phyloP scores from a whole-genome alignment of 2,113 vertebrate genomes.

The Pholis gunnellus region DNA sequence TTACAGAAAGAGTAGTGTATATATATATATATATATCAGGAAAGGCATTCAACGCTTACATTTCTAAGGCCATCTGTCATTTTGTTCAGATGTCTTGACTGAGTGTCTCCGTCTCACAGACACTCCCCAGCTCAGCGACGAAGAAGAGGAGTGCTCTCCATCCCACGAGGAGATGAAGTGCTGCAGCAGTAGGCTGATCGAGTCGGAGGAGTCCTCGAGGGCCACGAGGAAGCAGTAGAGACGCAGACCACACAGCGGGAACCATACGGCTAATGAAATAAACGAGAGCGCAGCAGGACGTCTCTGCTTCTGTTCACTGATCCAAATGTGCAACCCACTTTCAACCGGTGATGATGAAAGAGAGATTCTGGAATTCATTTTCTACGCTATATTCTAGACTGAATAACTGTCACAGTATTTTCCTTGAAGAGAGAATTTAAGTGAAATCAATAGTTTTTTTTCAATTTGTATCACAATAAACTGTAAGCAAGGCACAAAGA shows the following conservation, averaged over 20 bases:
- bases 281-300: neutral
- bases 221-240: neutral
- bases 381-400: neutral
- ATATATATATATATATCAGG: no score
- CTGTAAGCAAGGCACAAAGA: neutral
- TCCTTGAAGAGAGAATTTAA: neutral
- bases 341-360: neutral
- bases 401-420: neutral
- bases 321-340: neutral
- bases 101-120: neutral
- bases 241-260: neutral
- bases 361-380: neutral
- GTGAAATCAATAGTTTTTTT: neutral
- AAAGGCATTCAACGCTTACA: no score
- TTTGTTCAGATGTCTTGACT: neutral
- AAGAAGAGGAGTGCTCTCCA: neutral
- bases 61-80: neutral
- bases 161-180: neutral
- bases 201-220: neutral
- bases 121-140: neutral
- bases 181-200: constrained; percentile 4
- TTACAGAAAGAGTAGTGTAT: no score
- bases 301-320: neutral
- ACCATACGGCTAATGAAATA: neutral
- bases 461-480: neutral